These are phyloP conservation scores for Eupithecia inturbata DNA, from an alignment of 2,888 invertebrate species.

Conservation along the genomic window DNA sequence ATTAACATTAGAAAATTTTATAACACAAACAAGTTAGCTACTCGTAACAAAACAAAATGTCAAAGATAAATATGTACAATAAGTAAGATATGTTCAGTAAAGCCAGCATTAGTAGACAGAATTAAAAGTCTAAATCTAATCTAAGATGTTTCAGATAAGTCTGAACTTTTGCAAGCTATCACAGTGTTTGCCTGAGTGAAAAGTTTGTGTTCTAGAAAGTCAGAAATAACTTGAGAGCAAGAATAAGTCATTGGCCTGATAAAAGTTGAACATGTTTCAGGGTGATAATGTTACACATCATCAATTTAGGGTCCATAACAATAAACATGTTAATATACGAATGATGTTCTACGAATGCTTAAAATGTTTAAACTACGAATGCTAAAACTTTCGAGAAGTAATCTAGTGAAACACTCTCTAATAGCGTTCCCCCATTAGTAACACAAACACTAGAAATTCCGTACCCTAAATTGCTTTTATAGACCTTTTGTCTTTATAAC, in stretches of 20 bases:
- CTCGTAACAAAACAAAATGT: too few relatives aligned
- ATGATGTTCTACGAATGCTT: constrained; percentile 8
- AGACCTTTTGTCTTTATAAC: constrained; percentile 33
- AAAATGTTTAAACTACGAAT: constrained; percentile 6
- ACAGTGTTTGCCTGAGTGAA: background rate
- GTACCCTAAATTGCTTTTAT: constrained; percentile 28
- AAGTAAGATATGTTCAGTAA: background rate
- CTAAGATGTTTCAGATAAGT: background rate
- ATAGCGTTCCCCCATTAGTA: constrained; percentile 34
- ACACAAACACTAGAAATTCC: constrained; percentile 32
- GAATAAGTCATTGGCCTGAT: background rate
- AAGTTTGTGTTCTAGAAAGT: background rate
- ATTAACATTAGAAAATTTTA: too few relatives aligned
- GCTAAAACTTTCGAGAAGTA: constrained; percentile 26
- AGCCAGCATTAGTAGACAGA: background rate
- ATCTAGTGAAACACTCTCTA: constrained; percentile 31
- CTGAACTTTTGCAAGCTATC: background rate
- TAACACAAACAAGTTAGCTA: too few relatives aligned
- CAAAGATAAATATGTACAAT: too few relatives aligned
- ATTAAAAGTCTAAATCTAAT: background rate
- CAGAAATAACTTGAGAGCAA: background rate
- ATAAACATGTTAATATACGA: constrained; percentile 3
- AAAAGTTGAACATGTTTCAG: constrained; percentile 2
- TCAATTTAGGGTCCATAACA: background rate
- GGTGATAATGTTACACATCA: background rate